Base-by-base conservation (phyloP, 2,797 vertebrate species). In the Gorsachius magnificus region DNA sequence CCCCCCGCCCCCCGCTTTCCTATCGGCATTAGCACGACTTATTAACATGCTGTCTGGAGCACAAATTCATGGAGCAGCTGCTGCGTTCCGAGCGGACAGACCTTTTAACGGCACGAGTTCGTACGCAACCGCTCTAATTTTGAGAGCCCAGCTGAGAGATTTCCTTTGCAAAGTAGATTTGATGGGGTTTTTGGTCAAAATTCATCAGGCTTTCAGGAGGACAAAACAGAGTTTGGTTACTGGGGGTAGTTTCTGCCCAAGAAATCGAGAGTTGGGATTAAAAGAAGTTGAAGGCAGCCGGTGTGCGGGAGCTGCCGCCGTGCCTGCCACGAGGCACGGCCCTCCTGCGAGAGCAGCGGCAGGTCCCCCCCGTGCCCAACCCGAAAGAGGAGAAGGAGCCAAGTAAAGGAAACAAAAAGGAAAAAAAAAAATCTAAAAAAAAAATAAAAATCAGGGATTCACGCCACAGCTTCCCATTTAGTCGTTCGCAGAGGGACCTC, bases 251-350 rank as follows among this genome's bases (percentile, higher is more conserved):
- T 80, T 17, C 79, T 57, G 54, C 41, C 31, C 69, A 26, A 51
- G 36, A 57, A 87, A n/a, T 57, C n/a, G 13, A 35, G 74, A 58
- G 43, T 16, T 90, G 61, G 6, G 22, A 26, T 66, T 57, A 53
- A 28, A 61, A 51, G 28, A 1, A 61, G 35, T 6, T 9, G 35
- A 57, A 77, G 1, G 35, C 24, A 25, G 56, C 14, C 54, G 14
- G 35, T 1, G 33, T 0, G 4, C 45, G 6, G 50, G 57, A 45
- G 45, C 18, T 48, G 53, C 54, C 41, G 15, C 1, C 0, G 38
- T 16, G 38, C 16, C 57, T 9, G 7, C 13, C 7, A 64, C n/a
- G 5, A 48, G 53, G 53, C 61, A 43, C 36, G 6, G 29, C 21
- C 72, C 36, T 10, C 4, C 19, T 6, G 29, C 3, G 3, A n/a